phyloP scores from a whole-genome alignment of 2,113 vertebrate species.

The Chaenogobius annularis region DNA sequence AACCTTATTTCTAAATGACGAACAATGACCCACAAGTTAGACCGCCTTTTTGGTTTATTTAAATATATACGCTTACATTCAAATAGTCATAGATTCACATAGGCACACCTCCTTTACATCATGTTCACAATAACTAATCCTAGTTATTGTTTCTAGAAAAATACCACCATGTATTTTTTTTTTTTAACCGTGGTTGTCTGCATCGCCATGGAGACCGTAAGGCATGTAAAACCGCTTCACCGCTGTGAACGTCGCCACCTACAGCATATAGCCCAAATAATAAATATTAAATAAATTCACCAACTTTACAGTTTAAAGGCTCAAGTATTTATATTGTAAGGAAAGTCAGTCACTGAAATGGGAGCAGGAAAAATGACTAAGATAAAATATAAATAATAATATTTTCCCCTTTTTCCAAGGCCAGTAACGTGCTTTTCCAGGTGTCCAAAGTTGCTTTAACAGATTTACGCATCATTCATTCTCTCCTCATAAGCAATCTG shows the following conservation, averaged over 20 bases:
- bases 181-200: neutral
- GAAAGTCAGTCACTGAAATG: no score
- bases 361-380: neutral
- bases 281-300: neutral
- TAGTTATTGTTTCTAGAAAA: neutral
- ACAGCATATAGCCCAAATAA: constrained; percentile 19
- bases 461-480: no score
- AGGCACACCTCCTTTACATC: constrained; percentile 36
- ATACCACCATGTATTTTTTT: neutral
- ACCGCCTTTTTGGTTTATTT: neutral
- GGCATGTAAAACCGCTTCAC: constrained; percentile 53
- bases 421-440: no score
- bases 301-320: neutral
- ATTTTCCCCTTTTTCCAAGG: no score
- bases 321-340: neutral
- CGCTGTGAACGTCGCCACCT: constrained; percentile 24
- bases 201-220: constrained; percentile 59
- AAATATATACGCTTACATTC: constrained; percentile 48
- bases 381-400: no score
- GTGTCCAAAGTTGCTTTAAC: no score
- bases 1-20: neutral
- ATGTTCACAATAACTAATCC: neutral
- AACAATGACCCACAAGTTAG: neutral
- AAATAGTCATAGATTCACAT: constrained; percentile 32
- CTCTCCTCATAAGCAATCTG: constrained; percentile 12